Conservation (phyloP, 2,113 vertebrate genomes). For the Genyomyrus donnyi region DNA sequence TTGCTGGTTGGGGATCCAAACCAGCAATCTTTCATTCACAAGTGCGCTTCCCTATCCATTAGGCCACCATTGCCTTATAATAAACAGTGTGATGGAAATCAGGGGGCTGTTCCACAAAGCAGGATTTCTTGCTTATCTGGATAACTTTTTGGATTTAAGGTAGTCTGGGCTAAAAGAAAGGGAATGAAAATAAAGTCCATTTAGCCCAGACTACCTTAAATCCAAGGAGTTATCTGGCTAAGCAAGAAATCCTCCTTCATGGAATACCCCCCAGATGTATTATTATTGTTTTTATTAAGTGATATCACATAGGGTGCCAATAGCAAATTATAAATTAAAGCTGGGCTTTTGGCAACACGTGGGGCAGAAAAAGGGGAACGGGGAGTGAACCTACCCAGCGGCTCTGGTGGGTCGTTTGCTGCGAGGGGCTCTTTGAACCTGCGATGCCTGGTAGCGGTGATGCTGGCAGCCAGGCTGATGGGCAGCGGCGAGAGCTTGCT, state of each 20-base stretch:
- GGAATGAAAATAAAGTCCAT: too few relatives aligned
- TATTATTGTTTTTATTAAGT: not conserved
- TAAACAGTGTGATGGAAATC: not conserved
- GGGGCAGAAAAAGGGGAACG: not conserved
- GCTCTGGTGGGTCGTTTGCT: constrained; percentile 24
- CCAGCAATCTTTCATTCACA: not conserved
- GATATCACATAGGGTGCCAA: not conserved
- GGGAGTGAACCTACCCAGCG: constrained; percentile 41
- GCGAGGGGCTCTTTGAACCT: constrained; percentile 47
- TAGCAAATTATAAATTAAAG: not conserved
- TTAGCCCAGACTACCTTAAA: too few relatives aligned
- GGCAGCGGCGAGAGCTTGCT: constrained; percentile 69
- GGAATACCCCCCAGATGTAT: not conserved
- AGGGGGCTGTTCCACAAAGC: too few relatives aligned
- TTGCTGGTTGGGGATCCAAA: not conserved
- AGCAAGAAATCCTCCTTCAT: too few relatives aligned
- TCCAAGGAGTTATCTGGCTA: too few relatives aligned
- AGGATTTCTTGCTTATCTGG: too few relatives aligned
- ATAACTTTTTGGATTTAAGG: too few relatives aligned
- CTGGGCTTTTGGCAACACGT: not conserved
- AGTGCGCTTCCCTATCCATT: not conserved
- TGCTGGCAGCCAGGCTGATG: constrained; percentile 69
- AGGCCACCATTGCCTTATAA: not conserved
- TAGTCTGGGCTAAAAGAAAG: too few relatives aligned
- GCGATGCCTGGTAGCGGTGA: constrained; percentile 63